Evolutionary conservation across 2,888 invertebrate species (phyloP).

Genomic region (Ashinkailepas kermadecensis): DNA sequence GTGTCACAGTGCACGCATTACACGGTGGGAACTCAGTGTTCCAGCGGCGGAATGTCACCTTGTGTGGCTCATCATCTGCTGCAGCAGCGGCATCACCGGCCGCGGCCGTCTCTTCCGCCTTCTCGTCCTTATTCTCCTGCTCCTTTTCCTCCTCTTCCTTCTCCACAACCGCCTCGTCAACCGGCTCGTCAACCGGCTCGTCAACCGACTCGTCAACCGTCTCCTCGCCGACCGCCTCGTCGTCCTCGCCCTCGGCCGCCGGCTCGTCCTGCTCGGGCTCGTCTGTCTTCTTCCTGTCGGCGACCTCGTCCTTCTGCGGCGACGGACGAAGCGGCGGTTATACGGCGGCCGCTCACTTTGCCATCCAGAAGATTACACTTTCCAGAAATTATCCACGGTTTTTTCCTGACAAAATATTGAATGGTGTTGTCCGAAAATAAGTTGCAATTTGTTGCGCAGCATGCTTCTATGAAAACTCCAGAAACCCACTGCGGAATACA

Average conservation of each 20-base stretch:
- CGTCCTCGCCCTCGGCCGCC: conserved; percentile 27
- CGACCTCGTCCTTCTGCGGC: background rate
- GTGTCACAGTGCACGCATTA: too few relatives aligned
- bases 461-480: too few relatives aligned
- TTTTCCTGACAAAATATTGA: too few relatives aligned
- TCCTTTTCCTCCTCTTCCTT: conserved; percentile 66
- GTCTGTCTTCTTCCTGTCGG: background rate
- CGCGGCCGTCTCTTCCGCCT: conserved; percentile 26
- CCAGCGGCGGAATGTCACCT: conserved; percentile 27
- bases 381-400: too few relatives aligned
- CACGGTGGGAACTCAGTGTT: background rate
- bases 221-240: conserved; percentile 61
- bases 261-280: conserved; percentile 31
- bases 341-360: background rate
- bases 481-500: too few relatives aligned
- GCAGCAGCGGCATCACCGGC: conserved; percentile 37
- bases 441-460: too few relatives aligned
- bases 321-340: background rate
- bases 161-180: conserved; percentile 47
- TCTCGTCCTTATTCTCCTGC: conserved; percentile 40
- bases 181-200: conserved; percentile 44
- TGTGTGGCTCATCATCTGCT: conserved; percentile 36
- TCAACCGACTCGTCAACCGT: conserved; percentile 31
- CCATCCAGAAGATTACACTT: too few relatives aligned
- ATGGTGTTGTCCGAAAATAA: too few relatives aligned